Conservation (phyloP, 1,140 invertebrate species). For the Aphelenchoides avenae region DNA sequence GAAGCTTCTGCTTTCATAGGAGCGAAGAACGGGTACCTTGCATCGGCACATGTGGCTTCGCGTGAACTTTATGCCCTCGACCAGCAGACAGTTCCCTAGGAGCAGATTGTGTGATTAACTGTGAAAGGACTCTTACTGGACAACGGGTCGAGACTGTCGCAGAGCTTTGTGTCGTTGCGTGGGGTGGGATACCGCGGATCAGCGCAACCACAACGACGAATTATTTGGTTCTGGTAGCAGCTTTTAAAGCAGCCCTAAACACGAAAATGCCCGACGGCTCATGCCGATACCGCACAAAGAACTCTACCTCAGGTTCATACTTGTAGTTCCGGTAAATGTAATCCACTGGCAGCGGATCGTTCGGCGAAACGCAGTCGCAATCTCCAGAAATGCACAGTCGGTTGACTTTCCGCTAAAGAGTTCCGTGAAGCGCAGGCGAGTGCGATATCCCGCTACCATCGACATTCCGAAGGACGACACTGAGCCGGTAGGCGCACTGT, state of each 20-base stretch:
- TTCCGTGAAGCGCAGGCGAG: no score
- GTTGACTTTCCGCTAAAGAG: constrained; percentile 50
- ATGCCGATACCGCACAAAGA: background rate
- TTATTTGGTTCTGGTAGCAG: constrained; percentile 53
- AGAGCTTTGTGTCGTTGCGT: constrained; percentile 44
- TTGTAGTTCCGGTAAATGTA: constrained; percentile 55
- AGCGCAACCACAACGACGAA: constrained; percentile 44
- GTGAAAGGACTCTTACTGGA: constrained; percentile 8
- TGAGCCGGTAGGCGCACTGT: constrained; percentile 47
- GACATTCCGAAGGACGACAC: constrained; percentile 51
- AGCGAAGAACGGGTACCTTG: no score
- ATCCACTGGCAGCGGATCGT: constrained; percentile 25
- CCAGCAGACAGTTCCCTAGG: constrained; percentile 45
- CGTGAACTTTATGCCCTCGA: constrained; percentile 43
- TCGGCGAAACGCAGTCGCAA: constrained; percentile 44
- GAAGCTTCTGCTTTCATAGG: no score
- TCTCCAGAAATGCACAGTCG: constrained; percentile 35
- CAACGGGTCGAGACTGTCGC: constrained; percentile 37
- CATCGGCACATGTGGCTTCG: constrained; percentile 38
- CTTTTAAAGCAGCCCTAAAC: constrained; percentile 53
- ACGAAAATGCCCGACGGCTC: background rate
- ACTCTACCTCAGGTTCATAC: constrained; percentile 53
- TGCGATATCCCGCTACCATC: constrained; percentile 11
- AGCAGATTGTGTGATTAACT: background rate
- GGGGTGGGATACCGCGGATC: constrained; percentile 55